A percentile compares a stretch with the other conserved stretches of the same genome.
phyloP scores from a whole-genome alignment of 64 coral and sea anemone species.

The Montipora sp. region DNA sequence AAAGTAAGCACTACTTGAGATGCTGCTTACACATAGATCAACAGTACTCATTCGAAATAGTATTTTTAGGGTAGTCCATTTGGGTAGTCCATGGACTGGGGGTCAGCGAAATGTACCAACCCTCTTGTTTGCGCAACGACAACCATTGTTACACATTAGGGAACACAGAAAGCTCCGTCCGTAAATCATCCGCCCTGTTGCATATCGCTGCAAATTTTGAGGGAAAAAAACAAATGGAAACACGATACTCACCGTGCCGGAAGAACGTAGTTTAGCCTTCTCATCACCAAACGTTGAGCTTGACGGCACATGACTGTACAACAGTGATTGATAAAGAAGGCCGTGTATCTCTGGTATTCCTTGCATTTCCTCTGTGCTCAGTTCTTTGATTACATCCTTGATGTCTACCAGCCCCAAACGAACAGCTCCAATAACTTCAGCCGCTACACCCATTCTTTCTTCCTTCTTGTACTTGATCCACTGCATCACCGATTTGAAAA shows the following conservation, averaged over 20 bases:
- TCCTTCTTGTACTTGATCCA: slow-evolving; percentile 12
- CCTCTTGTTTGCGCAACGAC: too few species aligned
- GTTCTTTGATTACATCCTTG: neutral
- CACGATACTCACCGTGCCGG: neutral
- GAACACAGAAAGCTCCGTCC: neutral
- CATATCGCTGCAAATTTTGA: too few species aligned
- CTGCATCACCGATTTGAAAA: slow-evolving; percentile 22
- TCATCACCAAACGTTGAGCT: neutral
- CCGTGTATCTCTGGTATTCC: neutral
- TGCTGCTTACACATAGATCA: too few species aligned
- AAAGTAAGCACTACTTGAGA: too few species aligned
- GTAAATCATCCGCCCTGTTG: too few species aligned
- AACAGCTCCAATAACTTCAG: slow-evolving; percentile 17
- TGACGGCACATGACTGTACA: neutral
- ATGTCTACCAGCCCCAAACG: slow-evolving; percentile 5
- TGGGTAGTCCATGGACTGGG: too few species aligned
- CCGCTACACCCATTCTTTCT: neutral
- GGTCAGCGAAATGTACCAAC: too few species aligned
- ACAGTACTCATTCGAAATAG: too few species aligned
- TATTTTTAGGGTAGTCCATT: too few species aligned
- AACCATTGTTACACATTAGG: neutral
- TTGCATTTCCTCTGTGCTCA: neutral
- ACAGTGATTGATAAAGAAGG: neutral
- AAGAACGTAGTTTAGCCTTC: neutral
- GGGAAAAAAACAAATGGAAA: neutral